phyloP scores from a whole-genome alignment of 2,113 vertebrate genomes.

The Salminus brasiliensis region DNA sequence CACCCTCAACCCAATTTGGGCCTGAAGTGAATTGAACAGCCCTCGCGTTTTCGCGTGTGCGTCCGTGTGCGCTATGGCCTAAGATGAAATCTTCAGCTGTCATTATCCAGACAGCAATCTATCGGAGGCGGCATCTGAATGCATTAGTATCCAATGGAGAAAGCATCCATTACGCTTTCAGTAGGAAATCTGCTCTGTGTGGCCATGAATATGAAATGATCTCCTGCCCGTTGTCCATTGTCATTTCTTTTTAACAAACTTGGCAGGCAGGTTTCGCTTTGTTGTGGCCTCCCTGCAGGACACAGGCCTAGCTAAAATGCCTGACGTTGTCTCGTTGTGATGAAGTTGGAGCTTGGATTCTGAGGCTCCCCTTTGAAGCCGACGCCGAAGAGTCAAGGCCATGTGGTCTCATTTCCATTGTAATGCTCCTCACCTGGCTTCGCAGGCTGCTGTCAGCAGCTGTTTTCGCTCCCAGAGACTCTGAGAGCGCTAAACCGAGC shows the following conservation, averaged over 20 bases:
- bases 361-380: background rate
- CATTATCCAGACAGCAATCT: conserved; percentile 2
- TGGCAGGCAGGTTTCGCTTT: background rate
- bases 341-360: background rate
- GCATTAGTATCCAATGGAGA: conserved; percentile 8
- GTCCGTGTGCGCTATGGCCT: background rate
- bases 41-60: conserved; percentile 10
- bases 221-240: conserved; percentile 7
- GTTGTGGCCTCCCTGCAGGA: background rate
- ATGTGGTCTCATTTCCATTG: conserved; percentile 12
- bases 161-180: conserved; percentile 34
- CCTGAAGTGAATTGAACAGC: conserved; percentile 36
- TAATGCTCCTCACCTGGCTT: background rate
- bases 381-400: background rate
- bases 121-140: conserved; percentile 30
- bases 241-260: background rate
- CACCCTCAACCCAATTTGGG: background rate
- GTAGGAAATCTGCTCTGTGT: background rate
- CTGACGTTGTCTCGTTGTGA: background rate
- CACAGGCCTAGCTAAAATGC: background rate
- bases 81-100: conserved; percentile 32
- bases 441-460: background rate
- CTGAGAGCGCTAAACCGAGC: background rate
- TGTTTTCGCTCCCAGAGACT: background rate
- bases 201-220: conserved; percentile 35